A percentile compares a stretch with the other conserved stretches of the same genome.
phyloP scores from a whole-genome alignment of 1,140 invertebrate species.

The Drosophila pandora region DNA sequence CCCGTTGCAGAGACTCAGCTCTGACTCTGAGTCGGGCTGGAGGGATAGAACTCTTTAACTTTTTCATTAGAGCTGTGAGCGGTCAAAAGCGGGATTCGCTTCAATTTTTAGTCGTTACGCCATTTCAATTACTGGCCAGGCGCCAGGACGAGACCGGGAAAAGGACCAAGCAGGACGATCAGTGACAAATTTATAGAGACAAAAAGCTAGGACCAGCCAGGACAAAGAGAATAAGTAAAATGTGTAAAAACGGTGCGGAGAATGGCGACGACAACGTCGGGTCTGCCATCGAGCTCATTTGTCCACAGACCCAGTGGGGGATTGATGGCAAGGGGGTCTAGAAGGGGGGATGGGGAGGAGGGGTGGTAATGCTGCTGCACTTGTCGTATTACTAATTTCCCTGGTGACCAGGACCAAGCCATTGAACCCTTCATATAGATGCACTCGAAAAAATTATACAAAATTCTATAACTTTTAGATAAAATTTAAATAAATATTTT shows the following conservation, averaged over 20 bases:
- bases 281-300: constrained; percentile 68
- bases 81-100: constrained; percentile 47
- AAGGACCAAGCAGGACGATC: constrained; percentile 56
- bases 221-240: constrained; percentile 77
- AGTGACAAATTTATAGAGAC: constrained; percentile 78
- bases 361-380: constrained; percentile 58
- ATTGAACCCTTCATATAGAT: constrained; percentile 53
- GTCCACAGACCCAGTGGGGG: constrained; percentile 42
- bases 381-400: constrained; percentile 83
- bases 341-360: background rate
- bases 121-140: constrained; percentile 81
- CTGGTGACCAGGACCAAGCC: constrained; percentile 71
- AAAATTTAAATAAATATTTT: no score
- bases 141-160: constrained; percentile 52
- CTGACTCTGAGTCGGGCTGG: background rate
- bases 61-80: constrained; percentile 59
- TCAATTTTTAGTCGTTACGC: constrained; percentile 80
- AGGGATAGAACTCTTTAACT: constrained; percentile 57
- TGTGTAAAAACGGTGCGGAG: constrained; percentile 45
- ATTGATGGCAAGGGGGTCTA: background rate
- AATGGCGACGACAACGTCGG: constrained; percentile 49
- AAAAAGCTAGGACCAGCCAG: constrained; percentile 52
- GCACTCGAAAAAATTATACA: constrained; percentile 12
- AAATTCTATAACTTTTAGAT: no score
- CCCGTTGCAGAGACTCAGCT: background rate